Percentiles rank a stretch among this genome's conserved stretches.
phyloP scores from a whole-genome alignment of 1,140 invertebrate species.

The Meteorus sp. region DNA sequence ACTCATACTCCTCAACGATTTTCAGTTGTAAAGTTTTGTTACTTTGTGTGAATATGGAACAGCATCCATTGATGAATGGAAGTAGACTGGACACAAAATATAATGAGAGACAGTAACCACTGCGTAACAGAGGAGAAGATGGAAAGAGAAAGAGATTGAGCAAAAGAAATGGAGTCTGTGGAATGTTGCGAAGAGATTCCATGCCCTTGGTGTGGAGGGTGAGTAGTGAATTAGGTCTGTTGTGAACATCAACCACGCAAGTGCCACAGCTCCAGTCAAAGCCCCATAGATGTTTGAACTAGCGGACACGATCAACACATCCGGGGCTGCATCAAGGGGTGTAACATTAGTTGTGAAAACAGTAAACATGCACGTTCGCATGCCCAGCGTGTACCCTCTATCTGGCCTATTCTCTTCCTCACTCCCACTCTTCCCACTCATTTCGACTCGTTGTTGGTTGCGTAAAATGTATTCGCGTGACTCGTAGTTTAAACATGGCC shows the following conservation, averaged over 20 bases:
- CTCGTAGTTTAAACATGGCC: neutral
- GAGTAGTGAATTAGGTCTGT: slow-evolving; percentile 11
- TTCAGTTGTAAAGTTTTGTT: no score
- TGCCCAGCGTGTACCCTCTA: neutral
- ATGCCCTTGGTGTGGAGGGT: neutral
- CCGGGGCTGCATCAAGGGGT: neutral
- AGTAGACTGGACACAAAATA: no score
- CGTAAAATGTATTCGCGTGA: neutral
- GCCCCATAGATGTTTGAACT: slow-evolving; percentile 15
- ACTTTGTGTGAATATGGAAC: no score
- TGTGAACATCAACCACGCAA: slow-evolving; percentile 12
- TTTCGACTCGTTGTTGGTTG: neutral
- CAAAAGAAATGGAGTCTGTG: neutral
- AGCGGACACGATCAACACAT: slow-evolving; percentile 12
- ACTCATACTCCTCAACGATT: no score
- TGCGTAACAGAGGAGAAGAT: neutral
- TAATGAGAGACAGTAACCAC: no score
- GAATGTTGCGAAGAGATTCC: neutral
- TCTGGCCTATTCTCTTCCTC: neutral
- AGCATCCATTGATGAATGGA: no score
- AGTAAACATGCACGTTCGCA: slow-evolving; percentile 10
- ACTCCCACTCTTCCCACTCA: neutral
- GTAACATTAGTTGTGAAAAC: slow-evolving; percentile 18
- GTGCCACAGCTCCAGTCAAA: slow-evolving; percentile 15
- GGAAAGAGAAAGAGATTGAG: no score